Base-by-base conservation (phyloP, 2,113 vertebrate genomes). In the Desmodus rotundus region DNA sequence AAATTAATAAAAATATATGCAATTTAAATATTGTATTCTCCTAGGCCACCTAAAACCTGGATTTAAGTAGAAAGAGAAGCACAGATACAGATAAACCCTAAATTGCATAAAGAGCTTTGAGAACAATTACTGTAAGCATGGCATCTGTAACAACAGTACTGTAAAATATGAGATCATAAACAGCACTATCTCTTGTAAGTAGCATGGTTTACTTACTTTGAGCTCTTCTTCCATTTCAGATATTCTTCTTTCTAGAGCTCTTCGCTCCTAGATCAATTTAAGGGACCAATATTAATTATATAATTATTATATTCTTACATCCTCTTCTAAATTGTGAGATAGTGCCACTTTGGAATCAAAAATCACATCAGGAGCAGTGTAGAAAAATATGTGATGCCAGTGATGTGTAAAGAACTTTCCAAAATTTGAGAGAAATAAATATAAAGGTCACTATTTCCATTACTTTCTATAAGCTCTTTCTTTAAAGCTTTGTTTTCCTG, bases 221-320 rank as follows among this genome's bases (percentile, higher is more conserved):
- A 99, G 99, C 98, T 99, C 99, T 98, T 99, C 99, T 99, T 99
- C 99, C 99, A 99, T 99, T 98, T 99, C 99, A 99, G 99, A 99
- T 98, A 99, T 99, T 99, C 99, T 99, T 99, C 99, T 99, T 99
- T 99, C 99, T 98, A 99, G 99, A 91, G 99, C 99, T 99, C 99
- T 99, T 99, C 99, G 99, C 99, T 99, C 99, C 99, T 99, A 98
- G 84, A 98, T 89, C 85, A 89, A 96, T 92, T 95, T 81, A 97
- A 96, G 95, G 87, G 36, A 96, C 3, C 41, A 33, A 47, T 73
- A 96, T 98, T 98, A 98, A 95, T 72, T 45, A 86, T 45, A 91
- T 91, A 95, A 89, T 41, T 47, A 72, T 86, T 47, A 90, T 26
- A 91, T 73, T 70, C 2, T 16, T 65, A 91, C 38, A 72, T 89